These are phyloP conservation scores for Embidobia sp. DNA, from an alignment of 2,888 invertebrate genomes.

Conservation along the genomic window DNA sequence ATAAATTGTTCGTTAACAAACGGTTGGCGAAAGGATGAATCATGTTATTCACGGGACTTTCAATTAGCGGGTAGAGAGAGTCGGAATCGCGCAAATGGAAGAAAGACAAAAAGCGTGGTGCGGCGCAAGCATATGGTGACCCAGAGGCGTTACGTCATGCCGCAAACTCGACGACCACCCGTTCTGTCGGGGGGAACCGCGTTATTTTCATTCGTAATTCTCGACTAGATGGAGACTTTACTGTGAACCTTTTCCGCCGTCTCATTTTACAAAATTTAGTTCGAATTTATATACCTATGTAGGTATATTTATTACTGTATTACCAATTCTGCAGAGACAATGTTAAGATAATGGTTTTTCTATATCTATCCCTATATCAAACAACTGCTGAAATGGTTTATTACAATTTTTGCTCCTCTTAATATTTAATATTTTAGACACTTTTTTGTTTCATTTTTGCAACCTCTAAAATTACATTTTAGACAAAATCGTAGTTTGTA, in stretches of 20 bases:
- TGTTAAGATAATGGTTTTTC: too few species aligned
- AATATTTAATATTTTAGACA: too few species aligned
- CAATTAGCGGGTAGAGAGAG: conserved; percentile 33
- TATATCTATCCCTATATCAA: too few species aligned
- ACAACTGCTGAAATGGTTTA: too few species aligned
- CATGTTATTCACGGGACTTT: conserved; percentile 47
- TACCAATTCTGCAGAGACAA: too few species aligned
- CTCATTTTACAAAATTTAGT: conserved; percentile 37
- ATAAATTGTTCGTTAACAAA: conserved; percentile 55
- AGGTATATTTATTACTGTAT: too few species aligned
- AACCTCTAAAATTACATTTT: too few species aligned
- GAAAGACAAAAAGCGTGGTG: conserved; percentile 53
- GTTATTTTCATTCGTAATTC: conserved; percentile 63
- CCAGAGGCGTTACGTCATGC: conserved; percentile 70
- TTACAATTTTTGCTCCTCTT: too few species aligned
- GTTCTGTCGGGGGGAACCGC: conserved; percentile 59
- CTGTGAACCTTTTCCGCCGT: conserved; percentile 37
- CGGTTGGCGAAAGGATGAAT: conserved; percentile 44
- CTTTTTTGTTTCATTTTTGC: too few species aligned
- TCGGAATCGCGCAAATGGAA: conserved; percentile 33
- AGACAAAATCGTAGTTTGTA: too few species aligned
- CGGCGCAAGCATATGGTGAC: conserved; percentile 69
- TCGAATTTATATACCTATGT: background rate
- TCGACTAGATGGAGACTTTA: conserved; percentile 36
- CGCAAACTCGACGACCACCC: conserved; percentile 71